Evolutionary conservation across 1,140 invertebrate genomes (phyloP), one percentile per base, ranked within the genome.

Genomic region (Drosophila varians): DNA sequence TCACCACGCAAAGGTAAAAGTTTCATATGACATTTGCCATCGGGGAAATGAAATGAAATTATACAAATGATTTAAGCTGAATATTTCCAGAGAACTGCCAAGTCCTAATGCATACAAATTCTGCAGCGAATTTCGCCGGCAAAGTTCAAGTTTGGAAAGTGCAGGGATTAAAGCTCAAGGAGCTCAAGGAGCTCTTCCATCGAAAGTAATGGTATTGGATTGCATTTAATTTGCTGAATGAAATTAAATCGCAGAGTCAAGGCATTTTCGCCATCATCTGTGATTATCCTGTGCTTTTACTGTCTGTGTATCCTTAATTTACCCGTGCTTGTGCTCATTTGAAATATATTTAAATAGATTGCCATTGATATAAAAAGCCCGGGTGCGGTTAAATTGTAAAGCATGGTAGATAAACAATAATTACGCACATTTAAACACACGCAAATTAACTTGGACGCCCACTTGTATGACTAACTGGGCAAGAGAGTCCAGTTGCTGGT

Each of bases 371-470:
- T 66, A 66, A 66, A 66, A 65, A 66, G 34, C 60, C 19, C 26
- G 46, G 16, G 25, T 66, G 60, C 46, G 62, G 62, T 65, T 65
- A 64, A 65, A 64, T 51, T 42, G 62, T 65, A 65, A 25, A 18
- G 58, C 60, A 79, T 64, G 70, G 80, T 69, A 86, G 80, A 86
- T 84, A 84, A 84, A 84, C 80, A 84, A 84, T 84, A 84, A 84
- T 84, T 79, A 84, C 80, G 72, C 66, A 86, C 66, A 84, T 86
- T 84, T 86, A 79, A 84, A 69, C 80, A 80, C 58, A 73, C 72
- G 75, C 72, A 86, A 84, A 84, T 86, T 84, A 79, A 86, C 80
- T 86, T 73, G 61, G 53, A 31, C 34, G 38, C 28, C 25, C 31
- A 28, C 53, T 25, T 45, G 18, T 45, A 11, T 48, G 18, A 26